Conservation (phyloP, 1,140 invertebrate species). For the Diorhabda sublineata region DNA sequence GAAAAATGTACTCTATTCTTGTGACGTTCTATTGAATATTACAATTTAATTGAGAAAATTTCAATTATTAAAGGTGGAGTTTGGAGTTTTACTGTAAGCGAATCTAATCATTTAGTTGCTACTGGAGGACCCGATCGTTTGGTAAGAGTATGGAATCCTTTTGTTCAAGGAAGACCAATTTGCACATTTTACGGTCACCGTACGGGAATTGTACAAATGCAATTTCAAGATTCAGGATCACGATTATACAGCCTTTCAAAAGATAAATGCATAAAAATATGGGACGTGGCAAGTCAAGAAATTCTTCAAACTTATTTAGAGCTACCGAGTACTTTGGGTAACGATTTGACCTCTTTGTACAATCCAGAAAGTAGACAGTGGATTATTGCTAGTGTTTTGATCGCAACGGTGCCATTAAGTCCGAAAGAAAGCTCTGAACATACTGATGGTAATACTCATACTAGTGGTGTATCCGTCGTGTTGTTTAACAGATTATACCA, state of each 20-base stretch:
- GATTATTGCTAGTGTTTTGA: slow-evolving; percentile 57
- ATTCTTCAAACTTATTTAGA: slow-evolving; percentile 63
- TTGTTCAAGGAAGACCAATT: slow-evolving; percentile 60
- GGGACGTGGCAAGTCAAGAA: slow-evolving; percentile 57
- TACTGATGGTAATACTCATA: slow-evolving; percentile 66
- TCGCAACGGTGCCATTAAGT: slow-evolving; percentile 58
- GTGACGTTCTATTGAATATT: too few species aligned
- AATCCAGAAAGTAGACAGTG: slow-evolving; percentile 60
- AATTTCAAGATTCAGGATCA: slow-evolving; percentile 54
- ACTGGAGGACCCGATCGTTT: slow-evolving; percentile 70
- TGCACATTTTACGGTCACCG: slow-evolving; percentile 64
- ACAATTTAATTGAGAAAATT: not conserved
- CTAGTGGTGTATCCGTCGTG: slow-evolving; percentile 57
- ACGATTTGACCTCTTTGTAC: slow-evolving; percentile 57
- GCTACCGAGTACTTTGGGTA: slow-evolving; percentile 55
- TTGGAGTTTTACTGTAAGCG: slow-evolving; percentile 56
- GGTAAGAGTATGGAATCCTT: slow-evolving; percentile 72
- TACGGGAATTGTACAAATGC: slow-evolving; percentile 60
- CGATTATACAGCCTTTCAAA: slow-evolving; percentile 58
- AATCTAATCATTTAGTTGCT: slow-evolving; percentile 56
- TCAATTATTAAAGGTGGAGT: slow-evolving; percentile 42
- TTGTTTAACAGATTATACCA: slow-evolving; percentile 67
- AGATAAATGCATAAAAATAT: slow-evolving; percentile 67
- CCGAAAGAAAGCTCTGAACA: slow-evolving; percentile 57
- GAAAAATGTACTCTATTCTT: too few species aligned